Evolutionary conservation across 2,797 vertebrate genomes (phyloP).

Genomic region (Sarcoramphus papa): DNA sequence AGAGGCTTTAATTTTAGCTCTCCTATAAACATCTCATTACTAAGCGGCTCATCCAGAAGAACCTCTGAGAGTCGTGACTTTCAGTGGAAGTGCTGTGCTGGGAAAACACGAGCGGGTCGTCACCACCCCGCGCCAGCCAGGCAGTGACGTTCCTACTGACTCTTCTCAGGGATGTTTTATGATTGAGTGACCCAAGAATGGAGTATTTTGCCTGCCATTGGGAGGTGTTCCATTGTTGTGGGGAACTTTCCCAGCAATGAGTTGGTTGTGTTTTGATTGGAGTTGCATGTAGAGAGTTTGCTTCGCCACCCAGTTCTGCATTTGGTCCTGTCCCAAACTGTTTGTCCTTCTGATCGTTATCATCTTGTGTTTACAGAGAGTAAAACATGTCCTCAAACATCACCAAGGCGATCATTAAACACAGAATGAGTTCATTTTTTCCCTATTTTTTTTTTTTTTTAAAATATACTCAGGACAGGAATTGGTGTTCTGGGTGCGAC

Average conservation of each 20-base stretch:
- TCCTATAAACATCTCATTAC: background rate
- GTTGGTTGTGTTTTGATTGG: fast-evolving
- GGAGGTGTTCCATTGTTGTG: fast-evolving
- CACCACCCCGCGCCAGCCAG: fast-evolving
- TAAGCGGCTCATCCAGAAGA: background rate
- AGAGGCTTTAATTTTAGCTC: background rate
- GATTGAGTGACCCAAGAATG: background rate
- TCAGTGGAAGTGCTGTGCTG: background rate
- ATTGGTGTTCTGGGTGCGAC: background rate
- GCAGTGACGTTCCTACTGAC: fast-evolving
- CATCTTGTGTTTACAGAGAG: background rate
- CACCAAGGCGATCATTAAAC: background rate
- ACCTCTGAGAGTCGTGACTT: background rate
- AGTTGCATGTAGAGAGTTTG: background rate
- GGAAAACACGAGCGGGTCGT: background rate
- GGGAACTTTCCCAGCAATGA: background rate
- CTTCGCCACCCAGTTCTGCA: background rate
- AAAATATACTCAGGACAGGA: background rate
- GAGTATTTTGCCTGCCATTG: background rate
- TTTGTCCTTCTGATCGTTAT: background rate
- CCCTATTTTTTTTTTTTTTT: fast-evolving
- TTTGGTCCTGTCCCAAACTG: background rate
- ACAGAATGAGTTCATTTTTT: background rate
- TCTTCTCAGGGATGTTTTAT: background rate
- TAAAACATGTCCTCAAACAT: background rate